Evolutionary conservation across 1,140 invertebrate species (phyloP), one percentile per base, ranked within the genome.

Genomic region (Diorhabda elongata): DNA sequence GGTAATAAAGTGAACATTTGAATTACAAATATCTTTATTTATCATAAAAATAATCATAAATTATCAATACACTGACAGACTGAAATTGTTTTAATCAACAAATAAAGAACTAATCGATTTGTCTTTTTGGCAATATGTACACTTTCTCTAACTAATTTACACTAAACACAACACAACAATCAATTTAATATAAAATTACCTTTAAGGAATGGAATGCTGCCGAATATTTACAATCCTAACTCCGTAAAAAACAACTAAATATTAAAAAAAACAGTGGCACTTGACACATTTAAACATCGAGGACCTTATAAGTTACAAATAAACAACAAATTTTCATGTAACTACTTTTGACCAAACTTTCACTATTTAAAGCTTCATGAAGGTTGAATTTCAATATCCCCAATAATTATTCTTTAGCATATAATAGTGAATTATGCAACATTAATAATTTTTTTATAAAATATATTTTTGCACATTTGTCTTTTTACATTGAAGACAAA

Each of bases 11-110:
- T 26, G 26, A 26, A 26, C 26, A 26, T 26, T 26, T 26, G 69
- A 73, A 75, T 75, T 77, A 77, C 75, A 77, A 77, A 77, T 77
- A 77, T 76, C 73, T 77, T 76, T 76, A 77, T 75, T 76, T 72
- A 74, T 78, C 75, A 75, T 78, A 78, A 77, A 78, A 78, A 78
- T 78, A 77, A 78, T 78, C 74, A 78, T 75, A 77, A 78, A 76
- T 78, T 76, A 77, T 74, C 73, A 72, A 72, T 76, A 78, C 75
- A 76, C 74, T 74, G 74, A 77, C 76, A 74, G 72, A 77, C 67
- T 73, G 64, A 78, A 77, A 52, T 74, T 72, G 71, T 69, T 62
- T 68, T 57, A 52, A 69, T 72, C 72, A 77, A 77, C 73, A 77
- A 77, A 75, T 74, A 76, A 77, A 74, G 67, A 76, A 69, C 71